Conservation (phyloP, 2,888 invertebrate species). For the Zygothrica quintamaculata region DNA sequence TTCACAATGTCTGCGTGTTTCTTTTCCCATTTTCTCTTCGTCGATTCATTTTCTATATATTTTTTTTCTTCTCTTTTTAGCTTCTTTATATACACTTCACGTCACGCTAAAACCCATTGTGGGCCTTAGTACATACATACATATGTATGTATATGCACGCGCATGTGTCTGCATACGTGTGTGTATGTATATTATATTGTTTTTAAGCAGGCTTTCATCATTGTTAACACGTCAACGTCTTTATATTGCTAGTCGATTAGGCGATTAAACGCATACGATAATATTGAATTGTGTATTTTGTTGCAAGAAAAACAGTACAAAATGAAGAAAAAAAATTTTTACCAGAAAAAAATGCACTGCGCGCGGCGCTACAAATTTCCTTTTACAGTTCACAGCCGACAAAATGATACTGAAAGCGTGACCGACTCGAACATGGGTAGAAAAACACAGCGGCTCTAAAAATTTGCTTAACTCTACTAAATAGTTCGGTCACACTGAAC, state of each 20-base stretch:
- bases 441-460: slow-evolving; percentile 20
- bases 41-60: slow-evolving; percentile 48
- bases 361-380: slow-evolving; percentile 71
- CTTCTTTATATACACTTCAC: slow-evolving; percentile 69
- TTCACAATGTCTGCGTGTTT: slow-evolving; percentile 75
- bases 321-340: slow-evolving; percentile 62
- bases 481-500: slow-evolving; percentile 9
- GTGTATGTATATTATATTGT: slow-evolving; percentile 57
- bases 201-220: slow-evolving; percentile 38
- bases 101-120: slow-evolving; percentile 68
- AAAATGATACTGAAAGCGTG: slow-evolving; percentile 63
- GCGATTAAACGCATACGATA: slow-evolving; percentile 36
- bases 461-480: background rate
- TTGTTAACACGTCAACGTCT: slow-evolving; percentile 55
- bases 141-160: slow-evolving; percentile 41
- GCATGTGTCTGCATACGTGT: slow-evolving; percentile 53
- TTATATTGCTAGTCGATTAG: slow-evolving; percentile 23
- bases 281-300: slow-evolving; percentile 40
- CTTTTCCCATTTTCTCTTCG: slow-evolving; percentile 57
- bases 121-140: slow-evolving; percentile 40
- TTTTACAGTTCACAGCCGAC: slow-evolving; percentile 63
- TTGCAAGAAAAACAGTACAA: slow-evolving; percentile 48
- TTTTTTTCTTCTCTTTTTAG: slow-evolving; percentile 38
- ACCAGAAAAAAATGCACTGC: slow-evolving; percentile 79
- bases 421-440: slow-evolving; percentile 35